Conservation (phyloP, 2,113 vertebrate species). For the Copsychus sechellarum region DNA sequence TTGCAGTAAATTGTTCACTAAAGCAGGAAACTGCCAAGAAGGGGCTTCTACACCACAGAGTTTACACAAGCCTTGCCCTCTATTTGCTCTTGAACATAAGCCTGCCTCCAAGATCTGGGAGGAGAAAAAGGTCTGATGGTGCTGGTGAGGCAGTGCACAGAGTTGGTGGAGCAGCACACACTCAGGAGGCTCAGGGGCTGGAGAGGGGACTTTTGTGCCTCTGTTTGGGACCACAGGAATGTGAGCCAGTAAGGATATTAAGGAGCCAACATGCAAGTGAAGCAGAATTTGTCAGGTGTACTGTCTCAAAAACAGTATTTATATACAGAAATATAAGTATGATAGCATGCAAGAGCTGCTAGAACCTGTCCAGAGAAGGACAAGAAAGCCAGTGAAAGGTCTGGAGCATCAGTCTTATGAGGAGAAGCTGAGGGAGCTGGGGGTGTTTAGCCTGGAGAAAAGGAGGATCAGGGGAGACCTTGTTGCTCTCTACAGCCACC, state of each 20-base stretch:
- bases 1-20: not conserved
- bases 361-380: not conserved
- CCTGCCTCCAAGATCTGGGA: not conserved
- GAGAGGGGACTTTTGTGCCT: rapidly evolving
- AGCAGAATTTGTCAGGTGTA: not conserved
- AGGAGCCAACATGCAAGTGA: not conserved
- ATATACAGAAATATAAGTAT: not conserved
- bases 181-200: not conserved
- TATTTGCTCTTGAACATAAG: not conserved
- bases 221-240: not conserved
- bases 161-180: not conserved
- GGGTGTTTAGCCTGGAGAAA: not conserved
- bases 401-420: not conserved
- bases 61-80: not conserved
- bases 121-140: not conserved
- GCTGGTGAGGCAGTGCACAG: rapidly evolving
- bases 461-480: not conserved
- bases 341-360: not conserved
- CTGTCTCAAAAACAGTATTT: not conserved
- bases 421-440: not conserved
- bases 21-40: not conserved
- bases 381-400: not conserved
- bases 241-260: not conserved
- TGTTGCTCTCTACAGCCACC: not conserved
- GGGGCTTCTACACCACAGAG: not conserved